Conservation (phyloP, 2,113 vertebrate species). For the Pollachius pollachius region DNA sequence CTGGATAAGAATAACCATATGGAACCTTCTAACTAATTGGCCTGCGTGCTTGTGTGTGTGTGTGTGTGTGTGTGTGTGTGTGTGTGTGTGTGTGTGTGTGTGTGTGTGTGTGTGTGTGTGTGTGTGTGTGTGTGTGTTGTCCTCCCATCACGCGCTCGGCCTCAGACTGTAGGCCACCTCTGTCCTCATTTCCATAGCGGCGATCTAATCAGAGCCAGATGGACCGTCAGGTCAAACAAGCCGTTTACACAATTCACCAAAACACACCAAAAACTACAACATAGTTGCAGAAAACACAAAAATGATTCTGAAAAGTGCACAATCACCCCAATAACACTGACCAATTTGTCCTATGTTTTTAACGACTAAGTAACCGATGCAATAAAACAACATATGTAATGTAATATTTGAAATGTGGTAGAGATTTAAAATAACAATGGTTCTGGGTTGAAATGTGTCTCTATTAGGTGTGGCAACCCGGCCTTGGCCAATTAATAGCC, state of each 20-base stretch:
- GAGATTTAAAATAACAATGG: no score
- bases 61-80: constrained; percentile 6
- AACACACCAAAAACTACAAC: constrained; percentile 22
- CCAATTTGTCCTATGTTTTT: no score
- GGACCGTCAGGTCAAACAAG: constrained; percentile 19
- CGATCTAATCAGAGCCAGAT: constrained; percentile 48
- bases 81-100: constrained; percentile 10
- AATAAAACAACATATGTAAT: no score
- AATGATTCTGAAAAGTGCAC: constrained; percentile 39
- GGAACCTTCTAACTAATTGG: background rate
- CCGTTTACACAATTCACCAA: constrained; percentile 2
- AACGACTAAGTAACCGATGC: no score
- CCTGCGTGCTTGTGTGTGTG: background rate
- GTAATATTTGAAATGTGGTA: no score
- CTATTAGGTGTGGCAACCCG: no score
- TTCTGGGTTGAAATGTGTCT: no score
- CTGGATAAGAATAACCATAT: background rate
- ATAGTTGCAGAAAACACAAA: constrained; percentile 16
- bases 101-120: no score
- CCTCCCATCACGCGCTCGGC: background rate
- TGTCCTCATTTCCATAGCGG: constrained; percentile 36
- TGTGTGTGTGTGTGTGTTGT: no score
- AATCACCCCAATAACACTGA: constrained; percentile 1
- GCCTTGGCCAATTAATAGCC: no score
- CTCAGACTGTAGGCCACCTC: constrained; percentile 8